Evolutionary conservation across 2,888 invertebrate species (phyloP).

Genomic region (Parascotia fuliginaria): DNA sequence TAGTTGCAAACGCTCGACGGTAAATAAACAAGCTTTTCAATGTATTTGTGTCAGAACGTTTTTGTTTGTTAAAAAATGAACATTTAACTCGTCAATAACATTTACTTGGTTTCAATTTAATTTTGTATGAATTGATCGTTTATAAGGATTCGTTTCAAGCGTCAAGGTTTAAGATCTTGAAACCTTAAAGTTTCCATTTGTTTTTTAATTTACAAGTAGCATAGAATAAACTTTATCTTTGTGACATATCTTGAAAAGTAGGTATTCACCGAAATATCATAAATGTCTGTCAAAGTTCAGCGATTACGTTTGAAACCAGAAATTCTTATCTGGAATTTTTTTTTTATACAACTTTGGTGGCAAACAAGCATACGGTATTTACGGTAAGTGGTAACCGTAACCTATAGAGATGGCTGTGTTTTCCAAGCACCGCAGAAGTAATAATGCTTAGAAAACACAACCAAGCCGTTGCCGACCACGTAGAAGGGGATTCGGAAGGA

Average conservation of each 20-base stretch:
- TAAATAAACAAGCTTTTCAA: constrained; percentile 26
- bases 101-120: constrained; percentile 51
- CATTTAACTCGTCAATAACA: constrained; percentile 20
- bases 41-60: constrained; percentile 47
- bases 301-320: constrained; percentile 1
- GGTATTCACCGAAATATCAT: too few species aligned
- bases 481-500: too few species aligned
- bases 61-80: constrained; percentile 19
- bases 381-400: too few species aligned
- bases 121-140: constrained; percentile 44
- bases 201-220: constrained; percentile 13
- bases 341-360: too few species aligned
- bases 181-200: constrained; percentile 35
- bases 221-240: neutral
- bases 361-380: too few species aligned
- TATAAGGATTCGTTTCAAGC: constrained; percentile 49
- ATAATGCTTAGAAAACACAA: too few species aligned
- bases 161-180: constrained; percentile 37
- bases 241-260: too few species aligned
- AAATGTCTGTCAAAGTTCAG: too few species aligned
- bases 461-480: too few species aligned
- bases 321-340: too few species aligned
- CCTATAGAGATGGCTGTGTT: too few species aligned
- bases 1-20: constrained; percentile 36
- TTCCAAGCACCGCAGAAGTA: too few species aligned